Conservation (phyloP, 2,113 vertebrate genomes). For the Alethe diademata region DNA sequence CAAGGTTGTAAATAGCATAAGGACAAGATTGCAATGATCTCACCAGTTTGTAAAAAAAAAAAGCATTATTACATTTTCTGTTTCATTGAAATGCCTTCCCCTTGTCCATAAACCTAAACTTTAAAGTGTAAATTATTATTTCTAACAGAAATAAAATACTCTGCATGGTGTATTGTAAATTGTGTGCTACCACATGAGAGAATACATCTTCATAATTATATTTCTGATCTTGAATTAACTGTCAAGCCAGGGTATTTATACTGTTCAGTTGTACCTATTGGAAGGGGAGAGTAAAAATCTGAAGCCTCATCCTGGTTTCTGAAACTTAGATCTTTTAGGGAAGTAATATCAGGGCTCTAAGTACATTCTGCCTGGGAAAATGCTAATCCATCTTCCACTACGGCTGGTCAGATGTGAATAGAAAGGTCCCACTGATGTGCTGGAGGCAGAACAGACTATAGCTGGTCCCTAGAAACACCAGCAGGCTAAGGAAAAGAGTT, state of each 20-base stretch:
- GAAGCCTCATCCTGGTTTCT: not conserved
- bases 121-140: not conserved
- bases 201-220: not conserved
- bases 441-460: not conserved
- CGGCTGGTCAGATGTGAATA: rapidly evolving
- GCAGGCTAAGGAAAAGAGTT: not conserved
- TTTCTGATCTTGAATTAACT: not conserved
- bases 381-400: not conserved
- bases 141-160: not conserved
- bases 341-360: not conserved
- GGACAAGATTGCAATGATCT: not conserved
- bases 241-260: not conserved
- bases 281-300: not conserved
- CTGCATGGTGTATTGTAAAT: not conserved
- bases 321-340: not conserved
- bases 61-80: rapidly evolving
- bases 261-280: not conserved
- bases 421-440: not conserved
- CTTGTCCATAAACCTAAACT: not conserved
- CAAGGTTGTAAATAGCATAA: not conserved
- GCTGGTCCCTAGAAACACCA: not conserved
- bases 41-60: not conserved
- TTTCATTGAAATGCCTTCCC: not conserved
- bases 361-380: not conserved
- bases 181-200: not conserved